These are phyloP conservation scores for Pseudococcus viburni DNA, from an alignment of 2,888 invertebrate genomes.

Conservation along the genomic window DNA sequence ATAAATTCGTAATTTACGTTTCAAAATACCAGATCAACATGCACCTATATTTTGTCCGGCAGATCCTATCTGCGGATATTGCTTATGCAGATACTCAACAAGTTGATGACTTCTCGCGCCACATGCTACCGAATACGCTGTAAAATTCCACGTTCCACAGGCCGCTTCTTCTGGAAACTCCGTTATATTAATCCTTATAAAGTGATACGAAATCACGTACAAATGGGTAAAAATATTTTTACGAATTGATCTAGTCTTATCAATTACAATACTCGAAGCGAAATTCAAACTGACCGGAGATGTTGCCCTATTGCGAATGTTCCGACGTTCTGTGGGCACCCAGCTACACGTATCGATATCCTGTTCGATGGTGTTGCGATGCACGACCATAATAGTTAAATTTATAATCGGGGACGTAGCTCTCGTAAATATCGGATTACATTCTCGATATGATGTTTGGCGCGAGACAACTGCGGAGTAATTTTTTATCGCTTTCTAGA, in stretches of 20 bases:
- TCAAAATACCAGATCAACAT: slow-evolving; percentile 13
- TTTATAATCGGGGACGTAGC: slow-evolving; percentile 35
- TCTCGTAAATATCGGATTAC: slow-evolving; percentile 56
- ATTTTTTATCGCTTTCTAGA: slow-evolving; percentile 27
- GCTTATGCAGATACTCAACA: neutral
- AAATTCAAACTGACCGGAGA: slow-evolving; percentile 6
- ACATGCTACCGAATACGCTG: neutral
- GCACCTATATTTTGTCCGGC: neutral
- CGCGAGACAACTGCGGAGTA: slow-evolving; percentile 1
- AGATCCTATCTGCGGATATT: neutral
- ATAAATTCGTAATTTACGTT: neutral
- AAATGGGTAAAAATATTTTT: neutral
- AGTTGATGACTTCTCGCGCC: neutral
- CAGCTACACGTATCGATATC: neutral
- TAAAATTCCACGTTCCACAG: neutral
- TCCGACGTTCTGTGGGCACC: neutral
- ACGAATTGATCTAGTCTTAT: slow-evolving; percentile 21
- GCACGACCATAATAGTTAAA: slow-evolving; percentile 4
- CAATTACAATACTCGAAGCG: neutral
- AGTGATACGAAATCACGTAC: neutral
- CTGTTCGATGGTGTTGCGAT: neutral
- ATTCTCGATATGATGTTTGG: slow-evolving; percentile 15
- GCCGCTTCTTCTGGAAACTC: neutral
- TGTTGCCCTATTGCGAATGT: neutral
- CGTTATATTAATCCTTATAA: slow-evolving; percentile 35